phyloP scores from a whole-genome alignment of 2,797 vertebrate species.

The Rachycentron canadum region DNA sequence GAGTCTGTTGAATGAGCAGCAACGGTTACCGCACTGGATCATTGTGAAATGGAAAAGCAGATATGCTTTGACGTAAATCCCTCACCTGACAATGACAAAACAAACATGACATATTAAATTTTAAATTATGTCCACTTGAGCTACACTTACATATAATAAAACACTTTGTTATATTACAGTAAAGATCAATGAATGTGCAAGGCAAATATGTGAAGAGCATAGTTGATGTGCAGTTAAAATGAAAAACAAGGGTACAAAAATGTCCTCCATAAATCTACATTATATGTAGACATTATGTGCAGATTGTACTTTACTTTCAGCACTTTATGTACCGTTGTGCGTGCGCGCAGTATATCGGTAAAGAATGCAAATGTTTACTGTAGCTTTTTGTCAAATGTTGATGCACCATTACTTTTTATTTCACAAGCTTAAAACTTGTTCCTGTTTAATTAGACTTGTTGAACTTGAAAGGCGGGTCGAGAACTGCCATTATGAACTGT shows the following conservation, averaged over 20 bases:
- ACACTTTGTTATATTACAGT: neutral
- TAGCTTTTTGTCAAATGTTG: too few relatives aligned
- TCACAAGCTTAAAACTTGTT: too few relatives aligned
- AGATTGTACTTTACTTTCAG: too few relatives aligned
- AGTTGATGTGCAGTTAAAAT: neutral
- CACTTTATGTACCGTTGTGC: too few relatives aligned
- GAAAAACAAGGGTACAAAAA: neutral
- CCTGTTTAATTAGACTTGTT: too few relatives aligned
- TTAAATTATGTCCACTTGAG: constrained; percentile 24
- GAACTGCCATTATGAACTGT: too few relatives aligned
- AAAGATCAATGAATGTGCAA: neutral
- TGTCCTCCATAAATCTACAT: neutral
- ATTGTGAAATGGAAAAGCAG: constrained; percentile 34
- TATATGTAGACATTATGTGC: too few relatives aligned
- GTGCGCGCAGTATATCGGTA: too few relatives aligned
- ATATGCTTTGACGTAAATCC: constrained; percentile 54
- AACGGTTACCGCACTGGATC: neutral
- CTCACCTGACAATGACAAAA: constrained; percentile 8
- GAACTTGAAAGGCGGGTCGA: too few relatives aligned
- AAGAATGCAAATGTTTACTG: too few relatives aligned
- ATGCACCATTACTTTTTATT: too few relatives aligned
- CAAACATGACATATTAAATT: constrained; percentile 35
- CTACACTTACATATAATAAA: neutral
- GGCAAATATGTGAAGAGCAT: neutral
- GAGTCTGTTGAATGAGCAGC: constrained; percentile 15